A percentile compares a stretch with the other conserved stretches of the same genome.
Evolutionary conservation across 1,140 invertebrate species (phyloP).

Genomic region (Eurosta solidaginis): DNA sequence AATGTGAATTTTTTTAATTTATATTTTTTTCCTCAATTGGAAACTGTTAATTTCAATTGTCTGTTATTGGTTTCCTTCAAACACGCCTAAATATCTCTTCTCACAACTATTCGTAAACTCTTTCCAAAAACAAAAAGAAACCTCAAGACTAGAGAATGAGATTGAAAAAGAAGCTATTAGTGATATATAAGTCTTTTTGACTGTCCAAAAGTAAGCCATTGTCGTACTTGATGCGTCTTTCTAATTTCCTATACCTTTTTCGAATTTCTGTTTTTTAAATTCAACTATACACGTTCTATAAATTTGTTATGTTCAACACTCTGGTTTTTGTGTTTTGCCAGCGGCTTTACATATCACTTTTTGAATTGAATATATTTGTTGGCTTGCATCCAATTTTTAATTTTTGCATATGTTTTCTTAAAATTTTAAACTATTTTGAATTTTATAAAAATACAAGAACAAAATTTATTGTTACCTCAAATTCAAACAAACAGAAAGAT

Average conservation of each 20-base stretch:
- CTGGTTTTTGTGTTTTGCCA: background rate
- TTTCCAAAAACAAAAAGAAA: background rate
- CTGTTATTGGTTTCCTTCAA: too few species aligned
- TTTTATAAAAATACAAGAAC: conserved; percentile 21
- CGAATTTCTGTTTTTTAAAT: background rate
- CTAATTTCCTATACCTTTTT: conserved; percentile 4
- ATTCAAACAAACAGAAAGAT: conserved; percentile 42
- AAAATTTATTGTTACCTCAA: background rate
- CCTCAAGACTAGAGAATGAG: conserved; percentile 29
- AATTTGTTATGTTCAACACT: background rate
- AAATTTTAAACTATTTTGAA: background rate
- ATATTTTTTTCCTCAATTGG: too few species aligned
- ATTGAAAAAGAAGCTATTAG: background rate
- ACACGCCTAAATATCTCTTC: too few species aligned
- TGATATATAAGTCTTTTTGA: background rate
- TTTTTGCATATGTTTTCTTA: conserved; percentile 16
- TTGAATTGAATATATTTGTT: background rate
- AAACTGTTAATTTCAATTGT: too few species aligned
- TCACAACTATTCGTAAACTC: too few species aligned
- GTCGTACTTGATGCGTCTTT: conserved; percentile 47
- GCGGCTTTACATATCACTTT: background rate
- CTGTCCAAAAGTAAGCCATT: conserved; percentile 58
- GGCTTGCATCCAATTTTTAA: background rate
- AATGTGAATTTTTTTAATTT: too few species aligned
- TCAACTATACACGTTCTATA: background rate